These are phyloP conservation scores for Coendou prehensilis DNA, from an alignment of 2,797 vertebrate genomes.

Conservation along the genomic window DNA sequence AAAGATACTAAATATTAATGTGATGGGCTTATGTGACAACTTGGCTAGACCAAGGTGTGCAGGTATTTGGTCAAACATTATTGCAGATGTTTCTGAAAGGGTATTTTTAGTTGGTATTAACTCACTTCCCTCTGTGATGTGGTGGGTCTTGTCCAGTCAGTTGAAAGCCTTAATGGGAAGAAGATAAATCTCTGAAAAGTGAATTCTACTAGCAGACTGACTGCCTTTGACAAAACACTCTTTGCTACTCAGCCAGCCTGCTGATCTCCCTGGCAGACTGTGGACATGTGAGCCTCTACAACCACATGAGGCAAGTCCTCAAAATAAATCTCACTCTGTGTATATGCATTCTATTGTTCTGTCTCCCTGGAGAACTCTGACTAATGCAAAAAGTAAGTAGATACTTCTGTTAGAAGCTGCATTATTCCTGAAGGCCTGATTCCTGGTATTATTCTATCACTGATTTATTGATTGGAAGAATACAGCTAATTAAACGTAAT, in stretches of 20 bases:
- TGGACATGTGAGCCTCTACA: constrained; percentile 7
- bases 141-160: not conserved
- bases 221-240: not conserved
- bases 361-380: not conserved
- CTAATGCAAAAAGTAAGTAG: constrained; percentile 12
- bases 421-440: constrained; percentile 36
- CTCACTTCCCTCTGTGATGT: not conserved
- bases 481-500: constrained; percentile 5
- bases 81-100: not conserved
- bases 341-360: not conserved
- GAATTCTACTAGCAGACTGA: not conserved
- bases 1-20: not conserved
- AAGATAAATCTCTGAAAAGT: not conserved
- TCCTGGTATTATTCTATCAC: constrained; percentile 20
- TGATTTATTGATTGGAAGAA: constrained; percentile 28
- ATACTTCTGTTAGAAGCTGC: constrained; percentile 24
- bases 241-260: not conserved
- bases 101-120: constrained; percentile 23
- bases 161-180: constrained; percentile 16
- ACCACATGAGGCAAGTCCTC: not conserved
- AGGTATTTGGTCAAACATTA: constrained; percentile 25
- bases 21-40: not conserved
- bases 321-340: constrained; percentile 12
- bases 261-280: not conserved
- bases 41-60: not conserved